Conservation (phyloP, 2,888 invertebrate genomes). For the Acrobasis consociella region DNA sequence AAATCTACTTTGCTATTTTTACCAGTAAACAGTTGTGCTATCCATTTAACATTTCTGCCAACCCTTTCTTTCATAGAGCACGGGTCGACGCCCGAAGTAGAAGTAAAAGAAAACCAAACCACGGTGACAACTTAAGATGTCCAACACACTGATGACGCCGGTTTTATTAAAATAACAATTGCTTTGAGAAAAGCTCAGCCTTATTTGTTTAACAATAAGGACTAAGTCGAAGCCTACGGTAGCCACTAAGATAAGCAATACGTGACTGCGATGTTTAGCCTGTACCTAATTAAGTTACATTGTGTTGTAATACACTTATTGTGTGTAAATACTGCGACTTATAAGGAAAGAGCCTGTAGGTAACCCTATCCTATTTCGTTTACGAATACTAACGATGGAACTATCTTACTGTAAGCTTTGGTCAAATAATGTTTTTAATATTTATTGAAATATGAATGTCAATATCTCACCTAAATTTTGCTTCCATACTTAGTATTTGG, state of each 20-base stretch:
- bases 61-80: slow-evolving; percentile 55
- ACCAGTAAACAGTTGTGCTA: no score
- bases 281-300: slow-evolving; percentile 62
- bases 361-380: slow-evolving; percentile 9
- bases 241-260: slow-evolving; percentile 31
- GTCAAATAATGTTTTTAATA: no score
- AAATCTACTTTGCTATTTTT: no score
- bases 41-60: slow-evolving; percentile 36
- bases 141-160: slow-evolving; percentile 57
- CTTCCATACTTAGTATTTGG: no score
- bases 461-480: no score
- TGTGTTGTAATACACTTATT: slow-evolving; percentile 38
- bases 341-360: background rate
- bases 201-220: slow-evolving; percentile 51
- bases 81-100: slow-evolving; percentile 70
- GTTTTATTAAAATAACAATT: slow-evolving; percentile 77
- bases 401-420: no score
- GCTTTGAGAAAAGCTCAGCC: slow-evolving; percentile 34
- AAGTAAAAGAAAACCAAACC: slow-evolving; percentile 78
- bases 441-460: no score
- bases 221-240: slow-evolving; percentile 32
- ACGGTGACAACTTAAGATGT: slow-evolving; percentile 76
- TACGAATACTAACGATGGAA: background rate
- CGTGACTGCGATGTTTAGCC: slow-evolving; percentile 46
- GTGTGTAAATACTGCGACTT: slow-evolving; percentile 35